Base-by-base conservation (phyloP, 2,113 vertebrate genomes). In the Panurus biarmicus region DNA sequence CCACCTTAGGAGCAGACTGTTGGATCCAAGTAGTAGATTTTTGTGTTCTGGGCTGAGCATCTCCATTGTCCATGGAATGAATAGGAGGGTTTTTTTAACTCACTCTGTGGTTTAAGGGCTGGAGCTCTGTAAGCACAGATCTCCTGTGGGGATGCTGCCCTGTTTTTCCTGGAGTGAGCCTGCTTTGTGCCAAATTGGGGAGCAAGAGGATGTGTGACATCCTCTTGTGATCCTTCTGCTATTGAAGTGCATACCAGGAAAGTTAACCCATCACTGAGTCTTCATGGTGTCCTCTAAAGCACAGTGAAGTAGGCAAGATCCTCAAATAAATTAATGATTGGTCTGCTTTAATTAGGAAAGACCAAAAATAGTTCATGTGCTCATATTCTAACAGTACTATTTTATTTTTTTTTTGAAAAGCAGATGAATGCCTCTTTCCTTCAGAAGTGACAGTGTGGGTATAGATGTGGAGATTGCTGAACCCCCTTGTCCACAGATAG, bases 141-240 rank as follows among this genome's bases (percentile, higher is more conserved):
- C 17, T 58, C 7, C 28, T 65, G 18, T 44, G n/a, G 28, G 4
- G 14, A 14, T 62, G 47, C 25, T 93, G 33, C 29, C 65, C 20
- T 4, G 0, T 66, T 80, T 8, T 6, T 31, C 38, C 31, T 23
- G 29, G 50, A 73, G 6, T 0, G 0, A 70, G 17, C n/a, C 50
- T 25, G 7, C 36, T 57, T 66, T 35, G 12, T 79, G 12, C 21
- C 64, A 65, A 38, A 35, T 8, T 0, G 0, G 22, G 14, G 5
- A 28, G 8, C 10, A 33, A n/a, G 35, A 71, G 28, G 9, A 5
- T 13, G 1, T 4, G 20, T 54, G 56, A 45, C 20, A n/a, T n/a
- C n/a, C n/a, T n/a, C n/a, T n/a, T n/a, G n/a, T n/a, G 20, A 2
- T 58, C 38, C 23, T 57, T 67, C 14, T 1, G 3, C 64, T 58